Evolutionary conservation across 2,888 invertebrate species (phyloP).

Genomic region (Conchocele bisecta): DNA sequence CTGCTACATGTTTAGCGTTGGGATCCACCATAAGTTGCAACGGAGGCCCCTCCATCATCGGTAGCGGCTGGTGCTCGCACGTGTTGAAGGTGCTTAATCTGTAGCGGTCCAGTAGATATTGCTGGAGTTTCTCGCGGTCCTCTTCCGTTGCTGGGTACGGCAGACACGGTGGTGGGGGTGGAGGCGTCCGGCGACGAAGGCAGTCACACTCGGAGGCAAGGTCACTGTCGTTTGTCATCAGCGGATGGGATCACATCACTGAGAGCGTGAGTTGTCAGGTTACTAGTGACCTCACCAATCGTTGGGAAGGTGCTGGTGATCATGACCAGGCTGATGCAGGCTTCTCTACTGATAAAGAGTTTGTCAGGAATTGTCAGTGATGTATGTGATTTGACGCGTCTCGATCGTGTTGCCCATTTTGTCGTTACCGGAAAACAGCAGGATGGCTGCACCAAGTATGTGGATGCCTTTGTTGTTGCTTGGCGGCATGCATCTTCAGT

Average conservation of each 20-base stretch:
- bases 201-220: not conserved
- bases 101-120: conserved; percentile 44
- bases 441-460: conserved; percentile 65
- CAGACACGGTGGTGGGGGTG: conserved; percentile 17
- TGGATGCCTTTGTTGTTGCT: conserved; percentile 59
- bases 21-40: conserved; percentile 40
- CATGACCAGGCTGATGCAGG: conserved; percentile 61
- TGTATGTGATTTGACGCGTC: conserved; percentile 65
- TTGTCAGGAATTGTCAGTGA: conserved; percentile 64
- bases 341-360: conserved; percentile 65
- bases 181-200: conserved; percentile 9
- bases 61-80: conserved; percentile 50
- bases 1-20: conserved; percentile 29
- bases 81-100: conserved; percentile 54
- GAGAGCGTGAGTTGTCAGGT: no score
- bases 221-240: no score
- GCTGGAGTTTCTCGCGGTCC: conserved; percentile 26
- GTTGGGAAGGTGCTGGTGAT: conserved; percentile 55
- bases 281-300: no score
- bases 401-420: conserved; percentile 38
- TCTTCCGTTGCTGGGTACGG: conserved; percentile 48
- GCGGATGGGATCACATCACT: no score
- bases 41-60: conserved; percentile 40
- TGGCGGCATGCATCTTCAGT: conserved; percentile 68
- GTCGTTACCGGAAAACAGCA: conserved; percentile 50